A percentile compares a stretch with the other conserved stretches of the same genome.
phyloP scores from a whole-genome alignment of 2,888 invertebrate genomes.

The Drosophila nr. perissopoda region DNA sequence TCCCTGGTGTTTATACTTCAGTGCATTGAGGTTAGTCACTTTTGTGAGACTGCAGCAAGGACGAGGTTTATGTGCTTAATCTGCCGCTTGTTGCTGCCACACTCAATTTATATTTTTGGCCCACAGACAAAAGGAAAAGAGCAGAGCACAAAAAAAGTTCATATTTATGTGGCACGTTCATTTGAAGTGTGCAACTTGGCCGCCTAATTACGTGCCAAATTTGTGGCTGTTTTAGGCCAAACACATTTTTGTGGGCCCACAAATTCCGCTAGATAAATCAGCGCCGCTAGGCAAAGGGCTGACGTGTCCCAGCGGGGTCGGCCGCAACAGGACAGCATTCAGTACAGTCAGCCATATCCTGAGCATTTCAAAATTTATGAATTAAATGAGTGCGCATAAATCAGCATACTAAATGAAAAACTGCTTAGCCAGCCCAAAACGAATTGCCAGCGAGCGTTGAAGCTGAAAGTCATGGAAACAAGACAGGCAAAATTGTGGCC shows the following conservation, averaged over 20 bases:
- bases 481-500: constrained; percentile 9
- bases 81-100: constrained; percentile 56
- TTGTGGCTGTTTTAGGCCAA: constrained; percentile 48
- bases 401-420: constrained; percentile 66
- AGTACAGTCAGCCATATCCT: constrained; percentile 5
- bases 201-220: constrained; percentile 74
- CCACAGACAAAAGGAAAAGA: constrained; percentile 22
- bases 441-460: constrained; percentile 24
- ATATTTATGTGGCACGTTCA: constrained; percentile 59
- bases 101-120: constrained; percentile 52
- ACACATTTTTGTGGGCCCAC: constrained; percentile 41
- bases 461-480: constrained; percentile 42
- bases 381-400: constrained; percentile 77
- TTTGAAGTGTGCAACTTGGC: constrained; percentile 31
- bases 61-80: constrained; percentile 49
- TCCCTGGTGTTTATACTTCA: constrained; percentile 46
- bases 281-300: constrained; percentile 18
- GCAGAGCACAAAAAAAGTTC: constrained; percentile 51
- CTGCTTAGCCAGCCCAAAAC: constrained; percentile 28
- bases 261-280: constrained; percentile 72
- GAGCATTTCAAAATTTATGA: constrained; percentile 68
- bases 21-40: constrained; percentile 38
- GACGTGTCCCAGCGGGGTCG: constrained; percentile 13
- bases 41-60: constrained; percentile 15
- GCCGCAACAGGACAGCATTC: constrained; percentile 10